These are phyloP conservation scores for Phaenicophaeus curvirostris DNA, from an alignment of 2,797 vertebrate species.

Conservation along the genomic window DNA sequence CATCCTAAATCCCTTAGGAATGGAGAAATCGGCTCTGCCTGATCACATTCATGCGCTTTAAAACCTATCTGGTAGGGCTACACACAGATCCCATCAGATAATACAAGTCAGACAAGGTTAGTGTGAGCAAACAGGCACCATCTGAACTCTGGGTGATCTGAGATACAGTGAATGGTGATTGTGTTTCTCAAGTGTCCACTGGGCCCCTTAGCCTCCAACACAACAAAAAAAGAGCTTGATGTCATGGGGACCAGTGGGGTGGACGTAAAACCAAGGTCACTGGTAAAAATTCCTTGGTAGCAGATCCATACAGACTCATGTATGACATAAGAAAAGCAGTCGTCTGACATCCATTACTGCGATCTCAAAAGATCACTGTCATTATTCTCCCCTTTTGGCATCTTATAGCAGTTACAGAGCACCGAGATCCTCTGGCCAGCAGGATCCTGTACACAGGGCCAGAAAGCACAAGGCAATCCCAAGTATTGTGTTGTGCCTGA, in stretches of 20 bases:
- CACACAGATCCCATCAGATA: not conserved
- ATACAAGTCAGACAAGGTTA: not conserved
- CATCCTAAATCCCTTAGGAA: slow-evolving; percentile 3
- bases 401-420: not conserved
- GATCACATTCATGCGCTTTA: not conserved
- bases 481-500: not conserved
- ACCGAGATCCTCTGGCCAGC: not conserved
- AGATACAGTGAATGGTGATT: not conserved
- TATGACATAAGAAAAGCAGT: not conserved
- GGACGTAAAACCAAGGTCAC: not conserved
- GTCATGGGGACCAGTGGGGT: rapidly evolving
- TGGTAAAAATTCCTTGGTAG: not conserved
- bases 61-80: not conserved
- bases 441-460: rapidly evolving
- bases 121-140: not conserved
- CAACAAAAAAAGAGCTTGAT: not conserved
- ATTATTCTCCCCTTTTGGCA: not conserved
- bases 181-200: not conserved
- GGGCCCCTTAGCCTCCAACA: not conserved
- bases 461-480: not conserved
- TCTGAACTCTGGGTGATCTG: not conserved
- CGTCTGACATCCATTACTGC: not conserved
- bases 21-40: not conserved
- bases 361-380: not conserved
- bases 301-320: not conserved